Percentiles rank a stretch among this genome's conserved stretches.
These are phyloP conservation scores for Pediacus dermestoides DNA, from an alignment of 2,888 invertebrate genomes.

Conservation along the genomic window DNA sequence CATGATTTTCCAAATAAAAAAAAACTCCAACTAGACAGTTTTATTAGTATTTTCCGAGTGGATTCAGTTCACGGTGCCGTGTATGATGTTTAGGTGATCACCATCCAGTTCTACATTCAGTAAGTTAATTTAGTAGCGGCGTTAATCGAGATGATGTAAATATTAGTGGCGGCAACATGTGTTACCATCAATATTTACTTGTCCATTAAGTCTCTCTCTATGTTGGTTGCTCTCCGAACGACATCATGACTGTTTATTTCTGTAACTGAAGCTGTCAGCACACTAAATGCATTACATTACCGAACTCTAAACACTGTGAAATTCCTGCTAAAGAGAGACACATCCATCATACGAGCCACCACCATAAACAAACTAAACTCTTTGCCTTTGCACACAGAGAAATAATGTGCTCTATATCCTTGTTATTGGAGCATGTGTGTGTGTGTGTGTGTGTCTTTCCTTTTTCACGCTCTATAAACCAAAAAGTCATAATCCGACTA, in stretches of 20 bases:
- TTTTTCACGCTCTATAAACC: constrained; percentile 20
- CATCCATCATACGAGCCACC: constrained; percentile 27
- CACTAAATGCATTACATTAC: constrained; percentile 38
- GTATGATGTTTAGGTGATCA: too few species aligned
- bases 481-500: constrained; percentile 15
- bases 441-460: constrained; percentile 2
- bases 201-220: constrained; percentile 22
- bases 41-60: too few species aligned
- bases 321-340: constrained; percentile 26
- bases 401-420: background rate
- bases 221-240: background rate
- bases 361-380: constrained; percentile 23
- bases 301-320: constrained; percentile 32
- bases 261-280: constrained; percentile 36
- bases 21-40: too few species aligned
- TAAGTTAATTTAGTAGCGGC: constrained; percentile 17
- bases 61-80: too few species aligned
- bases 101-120: too few species aligned
- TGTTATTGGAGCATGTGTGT: constrained; percentile 4
- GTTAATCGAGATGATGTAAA: constrained; percentile 25
- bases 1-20: too few species aligned
- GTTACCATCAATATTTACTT: constrained; percentile 16
- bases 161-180: constrained; percentile 21
- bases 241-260: constrained; percentile 28
- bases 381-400: constrained; percentile 6